Evolutionary conservation across 2,888 invertebrate genomes (phyloP), one percentile per base, ranked within the genome.

Genomic region (Yponomeuta cagnagella): DNA sequence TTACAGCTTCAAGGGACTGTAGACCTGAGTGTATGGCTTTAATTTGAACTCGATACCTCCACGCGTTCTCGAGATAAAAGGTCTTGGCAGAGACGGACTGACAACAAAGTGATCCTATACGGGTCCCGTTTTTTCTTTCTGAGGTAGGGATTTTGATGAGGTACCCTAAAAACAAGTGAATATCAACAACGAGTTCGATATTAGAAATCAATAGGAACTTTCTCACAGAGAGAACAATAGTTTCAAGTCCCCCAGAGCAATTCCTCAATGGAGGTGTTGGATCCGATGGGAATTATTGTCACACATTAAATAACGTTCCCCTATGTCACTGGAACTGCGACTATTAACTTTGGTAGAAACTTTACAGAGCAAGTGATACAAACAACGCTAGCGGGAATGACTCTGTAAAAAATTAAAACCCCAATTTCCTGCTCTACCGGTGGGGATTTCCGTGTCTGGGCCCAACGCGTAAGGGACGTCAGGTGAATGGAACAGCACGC

Each of bases 401-500:
- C 69, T 23, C 64, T 9, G 43, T 69, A 43, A 67, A 70, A 58
- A 10, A 63, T 58, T 76, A 74, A 76, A 72, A 73, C 74, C 73
- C 72, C 71, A 74, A 75, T 79, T 76, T 77, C 78, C 76, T 75
- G 72, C 70, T 37, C 66, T 66, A 68, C 65, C 70, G 23, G 52
- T 69, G 68, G 71, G 71, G 70, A 71, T 72, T 71, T 71, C 71
- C 72, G 71, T 70, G 71, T 66, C 71, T 48, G 77, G 76, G 72
- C 75, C 78, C 74, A 71, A 70, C 73, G 73, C 71, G 48, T 72
- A 70, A 68, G 73, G 77, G 76, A 76, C 75, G 81, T 81, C 82
- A 83, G 80, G 82, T 84, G 80, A 81, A 81, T 48, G 12, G 15
- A 66, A 70, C 69, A 69, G 70, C 83, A 84, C 84, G 83, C 83